These are phyloP conservation scores for Coelinius sp. DNA, from an alignment of 2,888 invertebrate species.

Conservation along the genomic window DNA sequence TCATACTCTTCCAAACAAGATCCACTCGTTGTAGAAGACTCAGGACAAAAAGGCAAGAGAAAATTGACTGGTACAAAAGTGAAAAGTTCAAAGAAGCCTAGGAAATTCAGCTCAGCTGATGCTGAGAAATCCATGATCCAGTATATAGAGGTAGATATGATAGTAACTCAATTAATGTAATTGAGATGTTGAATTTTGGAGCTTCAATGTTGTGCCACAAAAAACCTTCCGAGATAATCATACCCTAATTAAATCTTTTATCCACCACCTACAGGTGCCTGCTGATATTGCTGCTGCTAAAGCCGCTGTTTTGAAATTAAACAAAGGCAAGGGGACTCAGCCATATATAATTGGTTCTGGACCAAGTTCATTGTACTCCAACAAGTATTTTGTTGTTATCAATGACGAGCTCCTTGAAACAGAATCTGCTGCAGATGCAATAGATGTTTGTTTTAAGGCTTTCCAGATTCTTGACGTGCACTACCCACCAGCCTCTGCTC, in stretches of 20 bases:
- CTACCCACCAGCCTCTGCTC: slow-evolving; percentile 33
- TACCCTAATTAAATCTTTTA: neutral
- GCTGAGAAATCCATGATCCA: too few species aligned
- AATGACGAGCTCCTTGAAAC: slow-evolving; percentile 18
- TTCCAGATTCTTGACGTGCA: slow-evolving; percentile 32
- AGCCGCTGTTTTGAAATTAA: neutral
- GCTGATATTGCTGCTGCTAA: neutral
- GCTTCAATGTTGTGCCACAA: too few species aligned
- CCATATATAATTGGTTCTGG: neutral
- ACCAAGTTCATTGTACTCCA: neutral
- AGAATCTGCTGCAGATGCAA: slow-evolving; percentile 2
- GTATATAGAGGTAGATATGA: too few species aligned
- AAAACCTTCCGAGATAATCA: neutral
- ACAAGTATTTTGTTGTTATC: slow-evolving; percentile 9
- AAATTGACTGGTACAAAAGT: too few species aligned
- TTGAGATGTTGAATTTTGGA: too few species aligned
- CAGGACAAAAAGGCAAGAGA: too few species aligned
- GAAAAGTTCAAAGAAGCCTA: too few species aligned
- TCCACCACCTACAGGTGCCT: neutral
- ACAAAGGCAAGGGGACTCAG: neutral
- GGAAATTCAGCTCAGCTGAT: too few species aligned
- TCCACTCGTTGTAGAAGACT: too few species aligned
- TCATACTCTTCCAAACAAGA: too few species aligned
- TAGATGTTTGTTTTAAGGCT: slow-evolving; percentile 37
- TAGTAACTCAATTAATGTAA: too few species aligned